Evolutionary conservation across 1,140 invertebrate species (phyloP).

Genomic region (Atta colombica): DNA sequence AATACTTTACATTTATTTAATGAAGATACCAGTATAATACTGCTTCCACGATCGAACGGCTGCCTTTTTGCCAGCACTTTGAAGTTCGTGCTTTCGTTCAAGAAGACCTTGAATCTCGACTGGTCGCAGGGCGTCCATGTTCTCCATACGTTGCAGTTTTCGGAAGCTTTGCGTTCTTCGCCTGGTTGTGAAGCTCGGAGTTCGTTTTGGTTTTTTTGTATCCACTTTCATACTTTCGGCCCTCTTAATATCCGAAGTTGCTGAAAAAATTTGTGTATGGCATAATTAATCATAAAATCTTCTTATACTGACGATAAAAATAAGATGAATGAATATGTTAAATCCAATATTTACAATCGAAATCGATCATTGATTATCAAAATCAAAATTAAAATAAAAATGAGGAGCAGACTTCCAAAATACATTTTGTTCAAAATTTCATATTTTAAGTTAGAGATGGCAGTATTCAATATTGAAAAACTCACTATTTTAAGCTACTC

Average conservation of each 20-base stretch:
- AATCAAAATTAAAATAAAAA: too few relatives aligned
- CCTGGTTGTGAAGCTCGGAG: conserved; percentile 97
- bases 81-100: conserved; percentile 98
- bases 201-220: conserved; percentile 93
- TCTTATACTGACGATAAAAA: neutral
- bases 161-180: conserved; percentile 95
- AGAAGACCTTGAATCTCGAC: conserved; percentile 96
- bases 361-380: too few relatives aligned
- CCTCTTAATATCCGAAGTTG: conserved; percentile 90
- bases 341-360: too few relatives aligned
- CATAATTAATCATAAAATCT: neutral
- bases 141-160: conserved; percentile 91
- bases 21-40: conserved; percentile 91
- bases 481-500: too few relatives aligned
- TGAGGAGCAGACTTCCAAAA: too few relatives aligned
- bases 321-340: too few relatives aligned
- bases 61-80: conserved; percentile 97
- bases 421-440: too few relatives aligned
- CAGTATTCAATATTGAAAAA: too few relatives aligned
- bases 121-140: conserved; percentile 92
- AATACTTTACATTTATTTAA: neutral
- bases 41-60: conserved; percentile 98
- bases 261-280: conserved; percentile 79
- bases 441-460: too few relatives aligned
- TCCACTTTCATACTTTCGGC: conserved; percentile 96